Base-by-base conservation (phyloP, 2,888 invertebrate species). In the Tenthredo livida region DNA sequence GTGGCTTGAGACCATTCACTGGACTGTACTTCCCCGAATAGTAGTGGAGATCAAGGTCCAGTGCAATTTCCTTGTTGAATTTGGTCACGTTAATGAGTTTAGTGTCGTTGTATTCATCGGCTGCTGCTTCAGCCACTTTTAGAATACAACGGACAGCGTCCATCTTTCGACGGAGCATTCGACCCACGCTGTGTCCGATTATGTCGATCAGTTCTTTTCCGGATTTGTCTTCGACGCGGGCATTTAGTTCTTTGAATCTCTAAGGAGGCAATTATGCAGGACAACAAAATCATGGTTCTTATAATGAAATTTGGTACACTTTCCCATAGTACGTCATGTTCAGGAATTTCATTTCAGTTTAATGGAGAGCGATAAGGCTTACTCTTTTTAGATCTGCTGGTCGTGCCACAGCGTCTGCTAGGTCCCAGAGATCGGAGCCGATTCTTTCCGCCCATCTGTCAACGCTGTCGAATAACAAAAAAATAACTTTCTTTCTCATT, bases 91-190 rank as follows among this genome's bases (percentile, higher is more conserved):
- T 12, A 2, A 12, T 2, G n/a, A 80, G 33, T 37, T 10, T 21
- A 4, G 67, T 12, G 9, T 43, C 47, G 12, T 83, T 21, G 89
- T 96, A 96, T 58, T 94, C 93, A 89, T 95, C 95, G 1, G 97
- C 96, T 54, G 95, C 94, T 15, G 94, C 91, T 94, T 98, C 97
- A 0, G 98, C 97, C 85, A 95, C 95, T 87, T 96, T 95, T 90
- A 96, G 96, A 87, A 98, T 97, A 90, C 97, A 97, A 95, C 96
- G 94, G 85, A 98, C 97, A n/a, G 98, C 98, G 90, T 97, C 97
- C 94, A 97, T 97, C 95, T 98, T 98, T 89, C 97, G 95, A 72
- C 97, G 96, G 89, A 98, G 95, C 97, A 98, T 98, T 84, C 96
- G 96, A 87, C 97, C 96, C 85, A 98, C 97, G 90, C 97, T 97